These are phyloP conservation scores for Panopea generosa DNA, from an alignment of 2,888 invertebrate species.

Conservation along the genomic window DNA sequence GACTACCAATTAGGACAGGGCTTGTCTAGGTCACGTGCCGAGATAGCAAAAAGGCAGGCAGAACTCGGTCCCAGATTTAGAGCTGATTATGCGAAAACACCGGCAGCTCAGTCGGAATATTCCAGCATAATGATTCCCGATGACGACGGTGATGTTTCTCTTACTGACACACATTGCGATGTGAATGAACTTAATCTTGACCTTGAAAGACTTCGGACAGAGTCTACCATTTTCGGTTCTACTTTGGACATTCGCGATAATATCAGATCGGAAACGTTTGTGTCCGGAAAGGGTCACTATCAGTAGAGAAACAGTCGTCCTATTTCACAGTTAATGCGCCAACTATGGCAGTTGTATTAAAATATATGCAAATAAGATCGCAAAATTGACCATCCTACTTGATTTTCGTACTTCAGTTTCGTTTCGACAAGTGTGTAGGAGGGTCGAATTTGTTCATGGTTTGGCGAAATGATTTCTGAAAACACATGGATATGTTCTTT, in stretches of 20 bases:
- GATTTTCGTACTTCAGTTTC: too few relatives aligned
- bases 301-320: not conserved
- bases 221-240: slow-evolving; percentile 68
- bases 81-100: slow-evolving; percentile 65
- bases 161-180: slow-evolving; percentile 68
- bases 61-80: slow-evolving; percentile 53
- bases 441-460: too few relatives aligned
- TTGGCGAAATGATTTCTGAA: too few relatives aligned
- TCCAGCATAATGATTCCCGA: slow-evolving; percentile 70
- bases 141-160: slow-evolving; percentile 69
- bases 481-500: too few relatives aligned
- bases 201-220: slow-evolving; percentile 65
- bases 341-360: too few relatives aligned
- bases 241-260: slow-evolving; percentile 52
- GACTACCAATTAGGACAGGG: slow-evolving; percentile 56
- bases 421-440: too few relatives aligned
- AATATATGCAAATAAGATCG: too few relatives aligned
- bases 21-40: slow-evolving; percentile 60
- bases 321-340: too few relatives aligned
- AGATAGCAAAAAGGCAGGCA: slow-evolving; percentile 59
- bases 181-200: slow-evolving; percentile 63
- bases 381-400: too few relatives aligned
- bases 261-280: slow-evolving; percentile 57
- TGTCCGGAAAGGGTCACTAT: slow-evolving; percentile 38
- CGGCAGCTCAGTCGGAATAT: slow-evolving; percentile 67